Evolutionary conservation across 2,888 invertebrate species (phyloP).

Genomic region (Fragum fragum): DNA sequence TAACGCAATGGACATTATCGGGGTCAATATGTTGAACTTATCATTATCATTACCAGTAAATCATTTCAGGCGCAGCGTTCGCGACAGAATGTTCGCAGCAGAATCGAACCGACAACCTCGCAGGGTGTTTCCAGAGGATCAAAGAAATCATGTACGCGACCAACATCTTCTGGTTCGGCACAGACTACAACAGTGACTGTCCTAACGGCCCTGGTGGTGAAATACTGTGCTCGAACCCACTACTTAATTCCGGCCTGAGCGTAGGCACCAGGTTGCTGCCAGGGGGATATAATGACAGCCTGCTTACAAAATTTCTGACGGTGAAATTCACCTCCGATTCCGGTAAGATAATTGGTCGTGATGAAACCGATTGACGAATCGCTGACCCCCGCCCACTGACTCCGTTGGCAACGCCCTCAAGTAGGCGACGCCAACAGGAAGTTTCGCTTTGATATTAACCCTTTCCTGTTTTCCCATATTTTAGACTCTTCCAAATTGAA

Average conservation of each 20-base stretch:
- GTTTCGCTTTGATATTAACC: too few relatives aligned
- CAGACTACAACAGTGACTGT: conserved; percentile 27
- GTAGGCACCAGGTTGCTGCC: conserved; percentile 40
- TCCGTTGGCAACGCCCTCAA: too few relatives aligned
- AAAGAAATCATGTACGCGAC: conserved; percentile 15
- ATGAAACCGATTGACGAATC: too few relatives aligned
- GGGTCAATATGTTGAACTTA: too few relatives aligned
- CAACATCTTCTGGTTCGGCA: conserved; percentile 53
- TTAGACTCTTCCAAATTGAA: too few relatives aligned
- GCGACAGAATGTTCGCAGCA: conserved; percentile 29
- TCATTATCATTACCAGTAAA: too few relatives aligned
- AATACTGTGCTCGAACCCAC: conserved; percentile 27
- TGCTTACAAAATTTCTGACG: conserved; percentile 10
- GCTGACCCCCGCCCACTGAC: too few relatives aligned
- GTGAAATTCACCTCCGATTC: conserved; percentile 16
- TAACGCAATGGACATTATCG: too few relatives aligned
- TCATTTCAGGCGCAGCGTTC: conserved; percentile 21
- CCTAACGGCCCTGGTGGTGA: conserved; percentile 11
- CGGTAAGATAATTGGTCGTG: conserved; percentile 24
- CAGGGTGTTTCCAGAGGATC: conserved; percentile 35
- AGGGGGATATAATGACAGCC: neutral
- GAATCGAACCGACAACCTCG: conserved; percentile 28
- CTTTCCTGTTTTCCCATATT: too few relatives aligned
- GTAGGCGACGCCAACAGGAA: too few relatives aligned
- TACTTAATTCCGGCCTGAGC: conserved; percentile 7